A percentile compares a stretch with the other conserved stretches of the same genome.
Conservation (phyloP, 1,140 invertebrate genomes). For the Delia radicum region DNA sequence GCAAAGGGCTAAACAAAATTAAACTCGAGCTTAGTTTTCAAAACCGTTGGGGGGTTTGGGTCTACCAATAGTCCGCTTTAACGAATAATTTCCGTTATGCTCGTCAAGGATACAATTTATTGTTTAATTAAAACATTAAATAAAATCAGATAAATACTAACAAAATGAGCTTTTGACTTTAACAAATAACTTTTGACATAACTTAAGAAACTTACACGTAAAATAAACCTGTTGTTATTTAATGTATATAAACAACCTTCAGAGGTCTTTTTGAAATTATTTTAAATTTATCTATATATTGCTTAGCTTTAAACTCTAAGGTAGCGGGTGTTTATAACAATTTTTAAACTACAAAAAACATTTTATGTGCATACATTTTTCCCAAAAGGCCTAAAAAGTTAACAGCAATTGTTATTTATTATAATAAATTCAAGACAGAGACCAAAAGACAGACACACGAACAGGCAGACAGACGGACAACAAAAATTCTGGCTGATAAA, state of each 20-base stretch:
- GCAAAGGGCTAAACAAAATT: no score
- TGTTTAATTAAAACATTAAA: no score
- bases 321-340: neutral
- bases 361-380: neutral
- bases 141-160: no score
- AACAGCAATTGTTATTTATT: slow-evolving; percentile 17
- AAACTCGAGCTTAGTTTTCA: no score
- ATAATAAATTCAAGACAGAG: slow-evolving; percentile 2
- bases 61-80: no score
- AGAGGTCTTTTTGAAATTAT: slow-evolving; percentile 11
- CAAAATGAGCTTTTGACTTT: no score
- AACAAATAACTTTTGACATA: no score
- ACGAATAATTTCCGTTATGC: no score
- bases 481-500: neutral
- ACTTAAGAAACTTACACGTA: no score
- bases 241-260: slow-evolving; percentile 17
- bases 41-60: no score
- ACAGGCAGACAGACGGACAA: neutral
- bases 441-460: neutral
- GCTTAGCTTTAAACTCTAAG: neutral
- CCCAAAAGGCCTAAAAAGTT: slow-evolving; percentile 18
- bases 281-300: neutral
- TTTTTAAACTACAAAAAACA: neutral
- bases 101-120: no score
- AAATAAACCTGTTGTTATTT: no score